Conservation (phyloP, 2,888 invertebrate species). For the Nasonovia ribisnigri region DNA sequence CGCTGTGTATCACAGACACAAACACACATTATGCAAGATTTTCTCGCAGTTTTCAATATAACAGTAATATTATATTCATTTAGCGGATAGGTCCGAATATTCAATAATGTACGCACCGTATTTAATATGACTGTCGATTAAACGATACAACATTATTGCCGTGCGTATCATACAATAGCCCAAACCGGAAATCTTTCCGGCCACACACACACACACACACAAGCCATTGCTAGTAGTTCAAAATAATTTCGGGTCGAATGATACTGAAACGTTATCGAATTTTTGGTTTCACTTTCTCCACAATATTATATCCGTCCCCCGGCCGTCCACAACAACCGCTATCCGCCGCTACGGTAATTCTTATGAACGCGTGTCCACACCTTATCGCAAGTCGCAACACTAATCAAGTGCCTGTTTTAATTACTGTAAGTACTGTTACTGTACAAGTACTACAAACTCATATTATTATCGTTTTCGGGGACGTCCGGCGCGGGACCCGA, state of each 20-base stretch:
- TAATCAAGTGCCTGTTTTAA: not conserved
- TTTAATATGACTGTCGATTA: not conserved
- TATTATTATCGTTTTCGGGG: not conserved
- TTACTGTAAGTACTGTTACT: not conserved
- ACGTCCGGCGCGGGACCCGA: slow-evolving; percentile 20
- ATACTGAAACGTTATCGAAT: slow-evolving; percentile 39
- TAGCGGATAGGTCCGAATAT: slow-evolving; percentile 28
- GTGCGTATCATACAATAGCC: slow-evolving; percentile 47
- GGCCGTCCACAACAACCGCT: slow-evolving; percentile 16
- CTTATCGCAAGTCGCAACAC: not conserved
- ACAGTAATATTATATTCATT: not conserved
- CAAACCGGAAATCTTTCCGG: slow-evolving; percentile 56
- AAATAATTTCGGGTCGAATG: slow-evolving; percentile 41
- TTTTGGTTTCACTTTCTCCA: slow-evolving; percentile 26
- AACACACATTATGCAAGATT: slow-evolving; percentile 16
- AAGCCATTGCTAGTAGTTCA: slow-evolving; percentile 29
- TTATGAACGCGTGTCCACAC: not conserved
- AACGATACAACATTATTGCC: not conserved
- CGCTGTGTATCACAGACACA: slow-evolving; percentile 45
- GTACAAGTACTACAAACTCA: not conserved
- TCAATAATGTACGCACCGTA: not conserved
- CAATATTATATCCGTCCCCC: not conserved
- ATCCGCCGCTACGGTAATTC: not conserved
- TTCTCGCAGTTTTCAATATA: slow-evolving; percentile 31
- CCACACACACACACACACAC: slow-evolving; percentile 39